A percentile compares a stretch with the other conserved stretches of the same genome.
phyloP scores from a whole-genome alignment of 2,797 vertebrate genomes.

The Eulemur coronatus region DNA sequence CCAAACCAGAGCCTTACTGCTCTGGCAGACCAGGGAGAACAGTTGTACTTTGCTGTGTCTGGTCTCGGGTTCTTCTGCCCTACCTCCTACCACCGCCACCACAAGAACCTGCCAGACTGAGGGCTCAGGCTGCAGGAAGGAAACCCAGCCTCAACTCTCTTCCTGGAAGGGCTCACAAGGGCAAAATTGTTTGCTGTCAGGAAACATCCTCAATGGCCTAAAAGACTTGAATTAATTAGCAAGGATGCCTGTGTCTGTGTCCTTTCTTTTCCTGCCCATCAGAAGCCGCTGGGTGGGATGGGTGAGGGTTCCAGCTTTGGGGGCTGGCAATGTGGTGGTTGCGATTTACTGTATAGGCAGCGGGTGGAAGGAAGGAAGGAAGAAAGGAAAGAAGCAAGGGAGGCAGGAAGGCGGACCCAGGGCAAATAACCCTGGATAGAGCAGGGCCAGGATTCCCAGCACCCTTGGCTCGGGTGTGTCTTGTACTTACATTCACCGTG shows the following conservation, averaged over 20 bases:
- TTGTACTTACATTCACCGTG: constrained; percentile 62
- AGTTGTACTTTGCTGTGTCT: not conserved
- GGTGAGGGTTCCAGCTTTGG: not conserved
- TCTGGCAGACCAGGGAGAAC: not conserved
- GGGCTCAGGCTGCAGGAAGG: not conserved
- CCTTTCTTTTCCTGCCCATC: not conserved
- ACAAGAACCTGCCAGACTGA: not conserved
- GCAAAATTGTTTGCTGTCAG: not conserved
- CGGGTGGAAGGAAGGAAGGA: not conserved
- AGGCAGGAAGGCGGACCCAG: not conserved
- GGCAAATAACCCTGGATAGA: not conserved
- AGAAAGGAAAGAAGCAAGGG: not conserved
- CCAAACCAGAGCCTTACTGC: not conserved
- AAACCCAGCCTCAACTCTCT: not conserved
- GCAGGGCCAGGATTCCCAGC: constrained; percentile 54
- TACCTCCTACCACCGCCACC: not conserved
- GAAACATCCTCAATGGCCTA: not conserved
- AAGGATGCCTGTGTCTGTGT: not conserved
- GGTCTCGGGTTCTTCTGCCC: not conserved
- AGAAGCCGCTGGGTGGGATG: not conserved
- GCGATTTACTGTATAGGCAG: not conserved
- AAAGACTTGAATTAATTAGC: not conserved
- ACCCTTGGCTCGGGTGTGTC: constrained; percentile 70
- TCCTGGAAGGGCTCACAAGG: not conserved
- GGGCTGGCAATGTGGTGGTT: not conserved